Base-by-base conservation (phyloP, 2,113 vertebrate genomes). In the Chaenocephalus aceratus region DNA sequence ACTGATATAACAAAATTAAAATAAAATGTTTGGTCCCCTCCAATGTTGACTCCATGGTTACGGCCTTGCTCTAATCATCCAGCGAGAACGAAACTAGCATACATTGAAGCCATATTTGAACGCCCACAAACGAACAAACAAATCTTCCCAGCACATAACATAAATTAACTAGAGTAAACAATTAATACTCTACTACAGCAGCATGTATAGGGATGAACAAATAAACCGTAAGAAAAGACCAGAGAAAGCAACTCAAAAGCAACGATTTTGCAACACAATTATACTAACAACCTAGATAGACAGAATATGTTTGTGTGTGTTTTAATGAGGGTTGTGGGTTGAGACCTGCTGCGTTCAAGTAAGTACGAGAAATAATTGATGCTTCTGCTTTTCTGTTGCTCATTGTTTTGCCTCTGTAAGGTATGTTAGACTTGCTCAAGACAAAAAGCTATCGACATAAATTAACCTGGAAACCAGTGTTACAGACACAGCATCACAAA, bases 401-500 rank as follows among this genome's bases (percentile, higher is more conserved):
- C 36, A 8, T 41, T 41, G 36, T 41, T n/a, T 5, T 34, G 30
- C 30, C 30, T 30, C 30, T 30, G 23, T 26, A 3, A 58, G 48
- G 26, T 54, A 14, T 45, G 60, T 61, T 6, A 18, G 5, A 41
- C 18, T 41, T 12, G 10, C 10, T 57, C 44, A 59, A 48, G 34
- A 26, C 54, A 72, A 44, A 65, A 44, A 12, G 54, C 2, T 5
- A 26, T 12, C 26, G 21, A 41, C 68, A 56, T 69, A 77, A 72
- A 72, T 75, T 45, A 15, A 70, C 60, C 56, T 54, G 41, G 4
- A 73, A 82, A 54, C 48, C 21, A 54, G 2, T n/a, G 16, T 71
- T 68, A 45, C 26, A 56, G 26, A 15, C n/a, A 51, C n/a, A 49
- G 16, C 23, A 23, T 26, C 36, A 48, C 12, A 36, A 30, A 26